Evolutionary conservation across 2,888 invertebrate genomes (phyloP).

Genomic region (Callosobruchus maculatus): DNA sequence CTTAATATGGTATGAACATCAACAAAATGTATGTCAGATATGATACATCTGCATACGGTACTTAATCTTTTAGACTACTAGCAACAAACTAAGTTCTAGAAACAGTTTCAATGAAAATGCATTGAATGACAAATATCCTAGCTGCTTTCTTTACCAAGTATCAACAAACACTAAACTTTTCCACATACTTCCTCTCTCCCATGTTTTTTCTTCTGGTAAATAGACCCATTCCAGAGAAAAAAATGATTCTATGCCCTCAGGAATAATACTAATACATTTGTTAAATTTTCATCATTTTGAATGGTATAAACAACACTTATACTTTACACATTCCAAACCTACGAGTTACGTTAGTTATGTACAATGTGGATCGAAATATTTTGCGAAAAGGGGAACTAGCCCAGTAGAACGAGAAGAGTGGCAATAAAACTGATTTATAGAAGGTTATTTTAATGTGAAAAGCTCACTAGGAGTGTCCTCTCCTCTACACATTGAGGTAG

Average conservation of each 20-base stretch:
- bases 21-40: too few species aligned
- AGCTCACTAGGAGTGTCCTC: too few species aligned
- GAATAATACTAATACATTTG: neutral
- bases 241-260: neutral
- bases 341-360: neutral
- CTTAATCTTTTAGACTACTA: too few species aligned
- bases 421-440: neutral
- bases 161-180: neutral
- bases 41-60: too few species aligned
- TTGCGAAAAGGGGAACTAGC: conserved; percentile 1
- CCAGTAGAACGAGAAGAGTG: neutral
- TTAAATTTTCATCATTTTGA: conserved; percentile 11
- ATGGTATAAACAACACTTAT: conserved; percentile 40
- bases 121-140: neutral
- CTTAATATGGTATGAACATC: too few species aligned
- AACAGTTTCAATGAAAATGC: neutral
- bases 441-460: too few species aligned
- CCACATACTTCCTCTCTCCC: neutral
- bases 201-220: neutral
- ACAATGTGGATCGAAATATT: conserved; percentile 1
- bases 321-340: neutral
- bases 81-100: neutral
- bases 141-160: neutral
- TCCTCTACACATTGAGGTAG: too few species aligned
- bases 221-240: neutral